Base-by-base conservation (phyloP, 2,888 invertebrate species). In the Fragum whitleyi region DNA sequence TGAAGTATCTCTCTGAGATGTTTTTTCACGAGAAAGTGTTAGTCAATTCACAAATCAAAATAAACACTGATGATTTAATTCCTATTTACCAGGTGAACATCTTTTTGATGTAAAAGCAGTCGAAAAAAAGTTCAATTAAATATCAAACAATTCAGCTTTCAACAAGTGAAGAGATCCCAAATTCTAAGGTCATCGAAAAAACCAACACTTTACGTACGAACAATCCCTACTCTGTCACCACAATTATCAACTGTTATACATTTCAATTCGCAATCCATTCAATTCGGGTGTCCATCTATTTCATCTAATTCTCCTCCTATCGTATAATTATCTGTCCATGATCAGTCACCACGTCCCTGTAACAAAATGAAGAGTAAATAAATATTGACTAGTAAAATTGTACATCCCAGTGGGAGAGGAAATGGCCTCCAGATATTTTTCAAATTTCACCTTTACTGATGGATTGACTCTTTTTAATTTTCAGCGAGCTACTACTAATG, bases 131-230 rank as follows among this genome's bases (percentile, higher is more conserved):
- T 72, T 76, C 77, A 76, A 83, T 77, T 83, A 71, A 76, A 76
- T n/a, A 42, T 28, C 67, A 21, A 67, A 83, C 79, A 83, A 83
- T 73, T 73, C 51, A 70, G 55, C 74, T 74, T 77, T 83, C 82
- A 79, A 29, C 71, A 29, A n/a, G 74, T 78, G 76, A 81, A 77
- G 74, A 51, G 39, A 47, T 36, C 47, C 47, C 70, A 77, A 28
- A 71, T 74, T 70, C 67, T 65, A 78, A 68, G 75, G 55, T 74
- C 73, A 75, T 62, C 69, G 78, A 81, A 75, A 75, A 74, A 72
- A 59, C 74, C 65, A 78, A 53, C 69, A 69, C 69, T 69, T 69
- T 21, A 19, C 7, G 23, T 78, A 23, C 21, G 3, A 23, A 65
- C 39, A 65, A 65, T 65, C 42, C 65, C 1, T 6, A 11, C 23